Base-by-base conservation (phyloP, 2,888 invertebrate species). In the Sclerodermus sp. region DNA sequence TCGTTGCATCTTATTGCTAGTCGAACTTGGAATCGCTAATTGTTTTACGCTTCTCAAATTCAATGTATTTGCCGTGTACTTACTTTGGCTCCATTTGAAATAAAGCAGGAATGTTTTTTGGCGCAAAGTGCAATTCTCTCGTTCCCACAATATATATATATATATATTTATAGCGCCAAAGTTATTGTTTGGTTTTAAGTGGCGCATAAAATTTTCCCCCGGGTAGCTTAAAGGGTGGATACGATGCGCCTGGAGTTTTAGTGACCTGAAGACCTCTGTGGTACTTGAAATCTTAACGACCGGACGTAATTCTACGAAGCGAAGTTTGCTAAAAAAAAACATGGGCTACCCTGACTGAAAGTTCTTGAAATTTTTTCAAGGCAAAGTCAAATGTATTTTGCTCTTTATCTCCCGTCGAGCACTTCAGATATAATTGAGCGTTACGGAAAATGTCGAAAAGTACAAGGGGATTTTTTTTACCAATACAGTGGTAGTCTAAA, bases 371-470 rank as follows among this genome's bases (percentile, higher is more conserved):
- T 15, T 16, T 30, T 14, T 13, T 5, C 4, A 12, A 15, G 15
- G 4, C 17, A 39, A n/a, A 43, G 32, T 15, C 15, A 12, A 39
- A 39, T 39, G 39, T 39, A 49, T 51, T 51, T 51, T 23, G 43
- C 47, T 62, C 60, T 62, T 65, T 62, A 62, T 64, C 56, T 45
- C 50, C 39, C 55, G 48, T 62, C 50, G 53, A 49, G 23, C 23
- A 23, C 23, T 23, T 23, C 4, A 23, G 40, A 48, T 58, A 67
- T 70, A 70, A 70, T 70, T 70, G 68, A 66, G 61, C 59, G 45
- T 49, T 57, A 54, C 47, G 47, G 40, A 23, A 23, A 3, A 23
- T 8, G 4, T 8, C 8, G 23, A 23, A 23, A 23, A 5, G 23
- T 8, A 8, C 23, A 23, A 23, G 23, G 23, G 23, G 8, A 8